Evolutionary conservation across 2,113 vertebrate species (phyloP).

Genomic region (Pterophyllum scalare): DNA sequence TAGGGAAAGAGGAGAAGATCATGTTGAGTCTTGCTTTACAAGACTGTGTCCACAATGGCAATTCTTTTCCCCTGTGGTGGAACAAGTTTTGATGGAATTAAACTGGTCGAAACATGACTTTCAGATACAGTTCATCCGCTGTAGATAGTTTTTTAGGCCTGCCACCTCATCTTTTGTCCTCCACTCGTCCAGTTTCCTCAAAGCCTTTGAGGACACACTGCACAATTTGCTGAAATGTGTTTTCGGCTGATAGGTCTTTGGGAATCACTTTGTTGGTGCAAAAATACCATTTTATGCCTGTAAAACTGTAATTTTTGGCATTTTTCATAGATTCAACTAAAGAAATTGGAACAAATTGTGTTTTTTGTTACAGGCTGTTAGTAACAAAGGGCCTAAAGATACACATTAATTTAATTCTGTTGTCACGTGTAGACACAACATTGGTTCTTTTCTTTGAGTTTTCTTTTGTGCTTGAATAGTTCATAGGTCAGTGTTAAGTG

Average conservation of each 20-base stretch:
- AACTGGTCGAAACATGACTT: conserved; percentile 15
- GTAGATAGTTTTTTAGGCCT: not conserved
- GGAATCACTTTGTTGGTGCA: not conserved
- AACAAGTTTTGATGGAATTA: conserved; percentile 8
- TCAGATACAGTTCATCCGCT: not conserved
- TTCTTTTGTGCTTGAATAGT: no score
- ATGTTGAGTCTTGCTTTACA: conserved; percentile 30
- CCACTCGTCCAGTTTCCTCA: not conserved
- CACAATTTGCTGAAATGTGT: not conserved
- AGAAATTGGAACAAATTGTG: not conserved
- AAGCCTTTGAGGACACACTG: not conserved
- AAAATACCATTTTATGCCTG: not conserved
- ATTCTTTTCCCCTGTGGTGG: conserved; percentile 4
- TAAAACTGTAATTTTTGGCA: no score
- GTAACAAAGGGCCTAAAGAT: not conserved
- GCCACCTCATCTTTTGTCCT: not conserved
- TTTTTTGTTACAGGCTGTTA: not conserved
- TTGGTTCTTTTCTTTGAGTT: not conserved
- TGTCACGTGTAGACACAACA: not conserved
- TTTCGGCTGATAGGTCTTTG: not conserved
- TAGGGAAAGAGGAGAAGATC: conserved; percentile 4
- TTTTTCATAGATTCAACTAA: not conserved
- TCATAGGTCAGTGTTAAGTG: no score
- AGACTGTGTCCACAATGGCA: not conserved
- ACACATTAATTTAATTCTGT: not conserved